Evolutionary conservation across 1,140 invertebrate species (phyloP).

Genomic region (Diabrotica undecimpunctata): DNA sequence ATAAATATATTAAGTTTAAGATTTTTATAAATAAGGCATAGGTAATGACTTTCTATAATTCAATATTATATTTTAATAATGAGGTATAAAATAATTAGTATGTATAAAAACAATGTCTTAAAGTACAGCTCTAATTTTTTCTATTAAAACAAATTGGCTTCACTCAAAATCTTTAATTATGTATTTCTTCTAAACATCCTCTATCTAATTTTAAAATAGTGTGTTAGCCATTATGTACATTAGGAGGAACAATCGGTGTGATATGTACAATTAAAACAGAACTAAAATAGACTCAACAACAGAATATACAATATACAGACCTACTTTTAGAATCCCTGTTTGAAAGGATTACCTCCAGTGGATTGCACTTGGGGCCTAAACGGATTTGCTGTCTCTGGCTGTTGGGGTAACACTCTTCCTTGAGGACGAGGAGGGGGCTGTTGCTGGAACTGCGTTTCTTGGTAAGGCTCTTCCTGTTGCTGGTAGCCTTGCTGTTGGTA

Average conservation of each 20-base stretch:
- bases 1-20: no score
- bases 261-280: constrained; percentile 35
- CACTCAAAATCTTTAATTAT: neutral
- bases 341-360: constrained; percentile 52
- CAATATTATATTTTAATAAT: no score
- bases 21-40: no score
- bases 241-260: constrained; percentile 41
- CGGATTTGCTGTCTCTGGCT: constrained; percentile 51
- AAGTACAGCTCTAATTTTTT: no score
- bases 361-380: constrained; percentile 49
- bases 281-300: constrained; percentile 10
- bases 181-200: neutral
- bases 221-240: constrained; percentile 32
- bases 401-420: constrained; percentile 34
- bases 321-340: constrained; percentile 44
- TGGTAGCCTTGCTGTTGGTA: constrained; percentile 48
- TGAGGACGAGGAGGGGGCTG: constrained; percentile 28
- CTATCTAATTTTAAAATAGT: neutral
- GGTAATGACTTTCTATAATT: no score
- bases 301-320: constrained; percentile 19
- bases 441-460: constrained; percentile 42
- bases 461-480: constrained; percentile 26
- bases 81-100: no score
- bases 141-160: neutral
- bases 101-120: no score